Percentiles rank a stretch among this genome's conserved stretches.
Conservation (phyloP, 2,797 vertebrate genomes). For the Distichodus sexfasciatus region DNA sequence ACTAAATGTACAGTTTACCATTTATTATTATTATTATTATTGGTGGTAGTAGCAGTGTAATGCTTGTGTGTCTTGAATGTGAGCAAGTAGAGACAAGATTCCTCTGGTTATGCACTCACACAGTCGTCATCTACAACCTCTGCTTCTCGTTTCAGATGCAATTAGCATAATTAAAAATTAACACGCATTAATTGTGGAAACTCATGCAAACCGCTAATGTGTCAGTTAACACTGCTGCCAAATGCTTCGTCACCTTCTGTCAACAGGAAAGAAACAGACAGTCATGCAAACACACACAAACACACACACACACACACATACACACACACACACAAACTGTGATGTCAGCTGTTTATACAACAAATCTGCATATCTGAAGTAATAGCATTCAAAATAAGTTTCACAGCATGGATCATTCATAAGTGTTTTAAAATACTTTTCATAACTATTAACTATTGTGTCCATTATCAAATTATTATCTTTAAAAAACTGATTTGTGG, state of each 20-base stretch:
- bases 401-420: background rate
- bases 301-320: background rate
- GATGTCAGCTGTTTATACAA: too few species aligned
- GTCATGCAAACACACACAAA: background rate
- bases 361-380: background rate
- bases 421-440: too few species aligned
- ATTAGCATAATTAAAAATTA: conserved; percentile 99
- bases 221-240: conserved; percentile 89
- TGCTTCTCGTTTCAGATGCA: conserved; percentile 87
- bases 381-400: background rate
- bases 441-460: too few species aligned
- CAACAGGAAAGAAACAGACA: conserved; percentile 56
- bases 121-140: conserved; percentile 88
- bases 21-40: too few species aligned
- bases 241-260: conserved; percentile 90
- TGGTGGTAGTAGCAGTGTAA: too few species aligned
- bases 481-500: too few species aligned
- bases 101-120: conserved; percentile 37
- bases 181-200: conserved; percentile 96
- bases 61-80: conserved; percentile 25
- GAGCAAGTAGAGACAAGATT: conserved; percentile 26
- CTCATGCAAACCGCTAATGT: conserved; percentile 96
- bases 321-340: conserved; percentile 20
- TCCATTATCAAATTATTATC: too few species aligned
- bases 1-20: too few species aligned